Evolutionary conservation across 1,140 invertebrate species (phyloP).

Genomic region (Sycophila sp.): DNA sequence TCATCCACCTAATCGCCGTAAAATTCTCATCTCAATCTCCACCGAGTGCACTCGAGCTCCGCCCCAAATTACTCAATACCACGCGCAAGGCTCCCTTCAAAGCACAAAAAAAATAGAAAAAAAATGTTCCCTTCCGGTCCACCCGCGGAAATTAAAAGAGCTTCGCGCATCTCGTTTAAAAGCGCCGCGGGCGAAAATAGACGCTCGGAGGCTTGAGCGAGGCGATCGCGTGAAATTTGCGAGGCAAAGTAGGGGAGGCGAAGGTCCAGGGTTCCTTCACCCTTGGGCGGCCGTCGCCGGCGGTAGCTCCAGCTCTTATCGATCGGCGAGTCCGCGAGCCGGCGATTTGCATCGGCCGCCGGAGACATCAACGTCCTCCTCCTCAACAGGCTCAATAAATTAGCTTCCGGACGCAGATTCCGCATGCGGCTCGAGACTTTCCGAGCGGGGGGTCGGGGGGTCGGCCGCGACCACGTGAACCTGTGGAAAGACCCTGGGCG

Average conservation of each 20-base stretch:
- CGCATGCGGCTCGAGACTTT: conserved; percentile 27
- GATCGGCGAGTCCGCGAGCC: neutral
- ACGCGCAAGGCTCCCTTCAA: no score
- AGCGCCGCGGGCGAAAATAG: no score
- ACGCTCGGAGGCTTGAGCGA: no score
- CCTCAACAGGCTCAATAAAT: conserved; percentile 49
- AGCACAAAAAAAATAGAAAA: neutral
- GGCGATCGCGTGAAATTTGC: neutral
- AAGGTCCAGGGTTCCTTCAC: conserved; percentile 60
- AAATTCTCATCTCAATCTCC: no score
- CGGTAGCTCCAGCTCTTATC: neutral
- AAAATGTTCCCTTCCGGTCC: no score
- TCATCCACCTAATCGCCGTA: no score
- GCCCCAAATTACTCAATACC: no score
- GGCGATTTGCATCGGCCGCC: conserved; percentile 56
- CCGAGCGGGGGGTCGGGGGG: neutral
- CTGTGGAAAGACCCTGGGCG: no score
- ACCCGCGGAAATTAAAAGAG: no score
- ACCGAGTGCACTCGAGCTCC: no score
- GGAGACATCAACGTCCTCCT: conserved; percentile 40
- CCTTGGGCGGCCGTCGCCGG: conserved; percentile 26
- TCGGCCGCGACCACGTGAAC: no score
- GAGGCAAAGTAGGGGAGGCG: neutral
- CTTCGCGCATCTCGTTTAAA: no score
- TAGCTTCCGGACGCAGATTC: conserved; percentile 42